A percentile compares a stretch with the other conserved stretches of the same genome.
These are phyloP conservation scores for Centropus bengalensis DNA, from an alignment of 2,113 vertebrate species.

Conservation along the genomic window DNA sequence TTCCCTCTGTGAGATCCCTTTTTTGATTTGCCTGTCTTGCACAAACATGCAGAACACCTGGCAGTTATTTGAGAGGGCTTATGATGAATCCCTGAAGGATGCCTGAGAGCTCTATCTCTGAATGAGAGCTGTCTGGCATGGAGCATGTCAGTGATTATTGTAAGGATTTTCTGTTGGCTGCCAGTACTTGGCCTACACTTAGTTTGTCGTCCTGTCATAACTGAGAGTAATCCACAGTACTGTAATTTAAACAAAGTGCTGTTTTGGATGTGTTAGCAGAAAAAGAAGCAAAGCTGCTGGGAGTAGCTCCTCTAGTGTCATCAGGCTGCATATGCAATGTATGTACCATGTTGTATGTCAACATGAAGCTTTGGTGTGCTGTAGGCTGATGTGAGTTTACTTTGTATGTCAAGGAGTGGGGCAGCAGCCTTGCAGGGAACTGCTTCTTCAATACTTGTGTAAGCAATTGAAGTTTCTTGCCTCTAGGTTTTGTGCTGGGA, in stretches of 20 bases:
- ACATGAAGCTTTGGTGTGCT: background rate
- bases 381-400: background rate
- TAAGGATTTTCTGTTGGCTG: constrained; percentile 17
- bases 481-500: background rate
- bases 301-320: background rate
- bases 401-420: background rate
- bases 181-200: background rate
- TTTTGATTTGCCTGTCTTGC: background rate
- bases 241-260: background rate
- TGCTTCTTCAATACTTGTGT: background rate
- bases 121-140: background rate
- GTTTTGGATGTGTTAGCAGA: background rate
- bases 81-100: background rate
- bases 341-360: background rate
- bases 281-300: background rate
- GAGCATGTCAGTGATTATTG: background rate
- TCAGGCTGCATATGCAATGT: background rate
- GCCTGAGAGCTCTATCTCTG: background rate
- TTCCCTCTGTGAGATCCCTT: background rate
- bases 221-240: background rate
- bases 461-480: background rate
- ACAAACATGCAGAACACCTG: background rate
- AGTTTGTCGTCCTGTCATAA: background rate
- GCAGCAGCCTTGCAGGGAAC: background rate
- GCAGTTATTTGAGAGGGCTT: background rate